Evolutionary conservation across 1,140 invertebrate genomes (phyloP).

Genomic region (Drosophila repletoides): DNA sequence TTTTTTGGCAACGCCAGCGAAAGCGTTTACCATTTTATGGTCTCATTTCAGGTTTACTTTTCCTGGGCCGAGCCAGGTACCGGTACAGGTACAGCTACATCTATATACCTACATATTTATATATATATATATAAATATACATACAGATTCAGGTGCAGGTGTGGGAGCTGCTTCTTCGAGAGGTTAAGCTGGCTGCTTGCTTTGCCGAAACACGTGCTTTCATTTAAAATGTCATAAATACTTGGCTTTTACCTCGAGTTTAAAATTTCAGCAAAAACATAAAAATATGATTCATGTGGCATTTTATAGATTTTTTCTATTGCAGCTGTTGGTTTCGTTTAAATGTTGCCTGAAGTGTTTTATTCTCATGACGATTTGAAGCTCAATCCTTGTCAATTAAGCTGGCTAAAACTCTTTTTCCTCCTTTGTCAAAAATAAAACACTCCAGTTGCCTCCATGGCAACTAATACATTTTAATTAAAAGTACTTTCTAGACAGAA

Average conservation of each 20-base stretch:
- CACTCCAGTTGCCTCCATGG: too few relatives aligned
- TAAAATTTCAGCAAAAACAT: conserved; percentile 25
- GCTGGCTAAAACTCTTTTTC: too few relatives aligned
- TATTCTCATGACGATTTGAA: too few relatives aligned
- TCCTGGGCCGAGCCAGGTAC: neutral
- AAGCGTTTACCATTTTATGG: conserved; percentile 68
- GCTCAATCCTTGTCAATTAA: too few relatives aligned
- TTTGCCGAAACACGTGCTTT: conserved; percentile 67
- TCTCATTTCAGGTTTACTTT: conserved; percentile 59
- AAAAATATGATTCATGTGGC: conserved; percentile 42
- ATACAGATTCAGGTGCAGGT: neutral
- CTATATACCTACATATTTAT: too few relatives aligned
- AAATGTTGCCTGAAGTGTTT: too few relatives aligned
- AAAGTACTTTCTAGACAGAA: too few relatives aligned
- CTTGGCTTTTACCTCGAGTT: conserved; percentile 7
- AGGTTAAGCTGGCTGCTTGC: conserved; percentile 24
- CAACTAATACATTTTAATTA: too few relatives aligned
- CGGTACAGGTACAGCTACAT: too few relatives aligned
- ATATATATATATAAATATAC: too few relatives aligned
- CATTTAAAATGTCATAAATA: conserved; percentile 71
- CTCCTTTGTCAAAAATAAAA: too few relatives aligned
- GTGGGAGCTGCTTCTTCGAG: neutral
- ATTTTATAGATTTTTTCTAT: neutral
- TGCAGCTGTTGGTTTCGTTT: too few relatives aligned
- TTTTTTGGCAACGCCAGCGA: conserved; percentile 16